These are phyloP conservation scores for Acronicta alni DNA, from an alignment of 2,888 invertebrate genomes.

Conservation along the genomic window DNA sequence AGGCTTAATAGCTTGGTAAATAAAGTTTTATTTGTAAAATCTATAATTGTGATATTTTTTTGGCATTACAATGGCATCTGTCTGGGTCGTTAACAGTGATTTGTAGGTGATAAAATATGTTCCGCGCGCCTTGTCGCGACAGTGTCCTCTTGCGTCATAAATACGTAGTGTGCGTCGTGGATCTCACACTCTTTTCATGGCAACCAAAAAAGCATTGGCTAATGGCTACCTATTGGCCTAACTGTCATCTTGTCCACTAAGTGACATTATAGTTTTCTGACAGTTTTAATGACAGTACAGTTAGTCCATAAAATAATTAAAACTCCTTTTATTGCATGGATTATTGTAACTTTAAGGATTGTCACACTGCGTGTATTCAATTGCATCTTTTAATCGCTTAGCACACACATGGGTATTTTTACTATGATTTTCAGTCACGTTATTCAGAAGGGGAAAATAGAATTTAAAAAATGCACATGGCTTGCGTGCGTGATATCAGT, in stretches of 20 bases:
- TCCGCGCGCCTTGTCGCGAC: constrained; percentile 46
- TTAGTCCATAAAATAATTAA: no score
- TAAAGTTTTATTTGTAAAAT: constrained; percentile 28
- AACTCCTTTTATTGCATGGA: no score
- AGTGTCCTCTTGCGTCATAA: constrained; percentile 42
- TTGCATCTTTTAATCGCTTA: constrained; percentile 35
- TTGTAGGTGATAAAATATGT: constrained; percentile 68
- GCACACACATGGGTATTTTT: constrained; percentile 7
- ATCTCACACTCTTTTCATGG: constrained; percentile 12
- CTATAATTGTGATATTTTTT: constrained; percentile 40
- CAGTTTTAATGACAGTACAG: no score
- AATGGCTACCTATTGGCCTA: background rate
- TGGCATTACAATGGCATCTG: constrained; percentile 43
- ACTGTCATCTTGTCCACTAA: constrained; percentile 11
- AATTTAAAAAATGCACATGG: constrained; percentile 22
- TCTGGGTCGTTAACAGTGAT: constrained; percentile 65
- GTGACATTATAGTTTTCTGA: constrained; percentile 1
- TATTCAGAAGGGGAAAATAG: background rate
- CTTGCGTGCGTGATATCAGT: constrained; percentile 14
- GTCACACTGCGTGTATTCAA: constrained; percentile 16
- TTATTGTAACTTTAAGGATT: constrained; percentile 17
- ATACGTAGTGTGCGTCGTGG: constrained; percentile 23
- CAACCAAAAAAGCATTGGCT: constrained; percentile 11
- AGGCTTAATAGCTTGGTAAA: constrained; percentile 20
- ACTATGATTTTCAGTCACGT: constrained; percentile 34